These are phyloP conservation scores for Okapia johnstoni DNA, from an alignment of 2,113 vertebrate genomes.

Conservation along the genomic window DNA sequence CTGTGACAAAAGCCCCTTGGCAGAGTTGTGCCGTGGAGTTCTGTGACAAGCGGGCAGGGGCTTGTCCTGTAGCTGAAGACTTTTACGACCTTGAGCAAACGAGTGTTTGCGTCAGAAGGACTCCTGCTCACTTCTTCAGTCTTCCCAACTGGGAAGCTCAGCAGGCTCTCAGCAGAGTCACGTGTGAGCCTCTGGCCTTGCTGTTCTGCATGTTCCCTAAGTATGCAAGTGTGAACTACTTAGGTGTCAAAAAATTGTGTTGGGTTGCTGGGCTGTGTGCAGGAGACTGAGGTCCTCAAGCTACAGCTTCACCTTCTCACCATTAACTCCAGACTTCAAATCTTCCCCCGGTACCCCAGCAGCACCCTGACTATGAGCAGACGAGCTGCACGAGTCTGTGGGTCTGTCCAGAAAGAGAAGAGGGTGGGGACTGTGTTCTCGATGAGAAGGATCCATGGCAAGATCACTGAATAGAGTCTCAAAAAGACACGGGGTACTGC, in stretches of 20 bases:
- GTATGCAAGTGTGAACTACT: background rate
- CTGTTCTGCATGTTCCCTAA: background rate
- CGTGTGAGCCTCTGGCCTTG: background rate
- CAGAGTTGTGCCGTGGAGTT: background rate
- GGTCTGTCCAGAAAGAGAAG: background rate
- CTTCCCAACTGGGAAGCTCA: background rate
- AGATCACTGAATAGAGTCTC: background rate
- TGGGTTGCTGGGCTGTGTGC: background rate
- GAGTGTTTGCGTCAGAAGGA: background rate
- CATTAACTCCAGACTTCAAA: background rate
- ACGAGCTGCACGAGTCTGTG: fast-evolving
- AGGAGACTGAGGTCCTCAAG: too few species aligned
- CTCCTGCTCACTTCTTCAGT: background rate
- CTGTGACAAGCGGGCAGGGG: background rate
- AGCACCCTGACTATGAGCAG: background rate
- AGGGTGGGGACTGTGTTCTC: background rate
- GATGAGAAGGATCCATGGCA: background rate
- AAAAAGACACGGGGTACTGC: background rate
- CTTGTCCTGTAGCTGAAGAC: background rate
- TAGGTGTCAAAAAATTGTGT: background rate
- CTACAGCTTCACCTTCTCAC: background rate
- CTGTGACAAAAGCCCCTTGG: background rate
- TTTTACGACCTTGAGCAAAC: background rate
- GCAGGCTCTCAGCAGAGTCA: background rate
- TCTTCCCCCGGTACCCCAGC: background rate